Percentiles rank a stretch among this genome's conserved stretches.
These are phyloP conservation scores for Caerostris darwini DNA, from an alignment of 1,140 invertebrate genomes.

Conservation along the genomic window DNA sequence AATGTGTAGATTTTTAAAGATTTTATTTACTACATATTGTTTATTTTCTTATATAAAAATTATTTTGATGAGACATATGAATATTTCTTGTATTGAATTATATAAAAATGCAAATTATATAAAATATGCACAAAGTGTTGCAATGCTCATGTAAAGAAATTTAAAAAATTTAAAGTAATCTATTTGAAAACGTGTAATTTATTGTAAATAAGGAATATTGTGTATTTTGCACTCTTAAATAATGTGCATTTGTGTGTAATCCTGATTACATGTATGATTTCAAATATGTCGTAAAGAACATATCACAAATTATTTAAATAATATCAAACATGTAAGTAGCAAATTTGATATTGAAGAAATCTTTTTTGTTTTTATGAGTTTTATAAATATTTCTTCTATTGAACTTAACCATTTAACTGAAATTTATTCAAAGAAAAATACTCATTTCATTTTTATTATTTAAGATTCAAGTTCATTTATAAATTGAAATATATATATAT, in stretches of 20 bases:
- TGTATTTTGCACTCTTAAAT: background rate
- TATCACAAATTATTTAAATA: too few species aligned
- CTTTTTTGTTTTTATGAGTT: too few species aligned
- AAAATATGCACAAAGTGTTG: slow-evolving; percentile 2
- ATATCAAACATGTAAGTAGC: too few species aligned
- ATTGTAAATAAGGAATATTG: background rate
- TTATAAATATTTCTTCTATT: too few species aligned
- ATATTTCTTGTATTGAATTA: slow-evolving; percentile 11
- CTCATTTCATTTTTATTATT: too few species aligned
- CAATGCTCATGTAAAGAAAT: slow-evolving; percentile 28
- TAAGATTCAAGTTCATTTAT: too few species aligned
- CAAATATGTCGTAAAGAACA: too few species aligned
- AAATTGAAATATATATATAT: too few species aligned
- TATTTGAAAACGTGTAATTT: background rate
- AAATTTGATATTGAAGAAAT: too few species aligned
- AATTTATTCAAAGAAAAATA: too few species aligned
- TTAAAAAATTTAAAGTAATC: background rate
- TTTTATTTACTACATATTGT: background rate
- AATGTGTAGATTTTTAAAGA: background rate
- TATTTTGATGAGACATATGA: background rate
- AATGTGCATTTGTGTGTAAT: background rate
- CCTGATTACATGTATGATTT: background rate
- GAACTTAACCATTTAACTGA: too few species aligned
- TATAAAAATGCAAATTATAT: background rate
- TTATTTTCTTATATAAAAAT: background rate